Base-by-base conservation (phyloP, 2,113 vertebrate genomes). In the Hypocryptadius cinnamomeus region DNA sequence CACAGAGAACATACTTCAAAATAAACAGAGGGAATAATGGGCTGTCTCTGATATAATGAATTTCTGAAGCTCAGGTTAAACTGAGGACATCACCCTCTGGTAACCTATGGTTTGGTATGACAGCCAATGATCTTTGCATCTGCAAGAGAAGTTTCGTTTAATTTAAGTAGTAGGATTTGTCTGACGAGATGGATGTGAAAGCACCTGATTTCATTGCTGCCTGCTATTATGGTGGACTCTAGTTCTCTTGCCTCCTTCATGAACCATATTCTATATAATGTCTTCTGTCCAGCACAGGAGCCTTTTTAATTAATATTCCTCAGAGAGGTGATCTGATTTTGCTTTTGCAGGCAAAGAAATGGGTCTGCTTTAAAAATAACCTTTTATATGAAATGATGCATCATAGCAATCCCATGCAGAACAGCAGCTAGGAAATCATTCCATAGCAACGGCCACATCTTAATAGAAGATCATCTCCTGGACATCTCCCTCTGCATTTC, bases 311-410 rank as follows among this genome's bases (percentile, higher is more conserved):
- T 85, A 73, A 51, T 90, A 73, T 48, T 90, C 93, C 95, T 82
- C 63, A 77, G 94, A 90, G 93, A 74, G 40, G 60, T 90, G 91
- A 94, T 94, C 93, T 96, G 94, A 96, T 96, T 96, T 94, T 95
- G 79, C 69, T 91, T 73, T 83, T 61, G 44, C 69, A 91, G 87
- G 82, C 68, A 93, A 71, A 94, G 87, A 96, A 95, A 88, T 81
- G 76, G 72, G 87, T 74, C 82, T 8, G 2, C 83, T 94, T 88
- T 92, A 96, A 95, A 95, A 96, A 96, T 92, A 95, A 86, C 85
- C 48, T 91, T 68, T 35, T 68, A 23, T 66, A 87, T 80, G 89
- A 89, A 92, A 94, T 79, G 91, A 91, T 92, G 86, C 60, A 92
- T 89, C 87, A 57, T 24, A 70, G 85, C 8, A 37, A 80, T 87